These are phyloP conservation scores for Ormyrus labotus DNA, from an alignment of 2,888 invertebrate genomes.

Conservation along the genomic window DNA sequence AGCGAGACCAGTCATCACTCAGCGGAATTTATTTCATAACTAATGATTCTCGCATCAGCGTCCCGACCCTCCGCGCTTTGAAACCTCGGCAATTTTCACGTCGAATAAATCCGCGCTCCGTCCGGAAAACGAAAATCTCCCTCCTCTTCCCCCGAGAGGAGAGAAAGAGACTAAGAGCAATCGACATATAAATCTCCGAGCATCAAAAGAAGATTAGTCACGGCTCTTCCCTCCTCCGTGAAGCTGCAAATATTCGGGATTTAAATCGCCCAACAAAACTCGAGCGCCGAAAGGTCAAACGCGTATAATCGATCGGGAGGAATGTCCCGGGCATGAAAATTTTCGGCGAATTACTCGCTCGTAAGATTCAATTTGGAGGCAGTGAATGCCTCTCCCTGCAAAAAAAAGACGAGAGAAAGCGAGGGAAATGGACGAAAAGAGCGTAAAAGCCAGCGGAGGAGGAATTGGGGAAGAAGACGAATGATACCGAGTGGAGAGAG, in stretches of 20 bases:
- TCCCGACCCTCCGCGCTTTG: too few species aligned
- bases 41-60: too few species aligned
- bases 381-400: slow-evolving; percentile 24
- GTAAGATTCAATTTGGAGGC: slow-evolving; percentile 47
- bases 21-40: too few species aligned
- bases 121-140: too few species aligned
- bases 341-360: slow-evolving; percentile 37
- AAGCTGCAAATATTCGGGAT: slow-evolving; percentile 35
- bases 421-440: slow-evolving; percentile 44
- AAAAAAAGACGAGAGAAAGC: slow-evolving; percentile 1
- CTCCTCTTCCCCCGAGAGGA: background rate
- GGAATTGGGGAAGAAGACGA: slow-evolving; percentile 55
- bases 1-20: too few species aligned
- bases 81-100: too few species aligned
- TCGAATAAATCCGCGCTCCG: too few species aligned
- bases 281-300: slow-evolving; percentile 28
- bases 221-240: background rate
- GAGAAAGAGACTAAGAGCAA: slow-evolving; percentile 13
- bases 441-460: slow-evolving; percentile 43
- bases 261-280: background rate
- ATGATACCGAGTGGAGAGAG: slow-evolving; percentile 40
- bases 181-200: slow-evolving; percentile 32
- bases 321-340: slow-evolving; percentile 31
- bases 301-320: slow-evolving; percentile 23
- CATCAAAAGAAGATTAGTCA: slow-evolving; percentile 46